Percentiles rank a stretch among this genome's conserved stretches.
These are phyloP conservation scores for Characodon lateralis DNA, from an alignment of 2,797 vertebrate species.

Conservation along the genomic window DNA sequence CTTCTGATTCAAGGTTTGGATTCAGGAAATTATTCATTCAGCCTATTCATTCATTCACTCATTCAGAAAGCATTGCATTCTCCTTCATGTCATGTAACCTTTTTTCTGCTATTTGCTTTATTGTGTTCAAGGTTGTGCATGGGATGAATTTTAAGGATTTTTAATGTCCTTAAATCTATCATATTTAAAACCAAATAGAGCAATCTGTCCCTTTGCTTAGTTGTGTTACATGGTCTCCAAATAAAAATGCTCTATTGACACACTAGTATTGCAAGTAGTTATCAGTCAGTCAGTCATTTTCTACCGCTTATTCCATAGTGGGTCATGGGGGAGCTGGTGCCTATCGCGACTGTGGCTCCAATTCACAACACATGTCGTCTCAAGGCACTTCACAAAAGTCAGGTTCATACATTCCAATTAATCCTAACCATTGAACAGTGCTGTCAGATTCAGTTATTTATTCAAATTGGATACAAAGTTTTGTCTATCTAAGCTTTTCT, in stretches of 20 bases:
- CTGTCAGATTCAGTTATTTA: too few species aligned
- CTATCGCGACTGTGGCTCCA: too few species aligned
- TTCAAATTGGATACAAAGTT: too few species aligned
- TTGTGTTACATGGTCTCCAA: too few species aligned
- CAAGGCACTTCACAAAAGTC: too few species aligned
- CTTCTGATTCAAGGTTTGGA: background rate
- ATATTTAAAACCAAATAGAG: background rate
- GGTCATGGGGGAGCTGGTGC: too few species aligned
- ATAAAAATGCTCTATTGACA: background rate
- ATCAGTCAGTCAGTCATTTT: too few species aligned
- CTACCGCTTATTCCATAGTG: too few species aligned
- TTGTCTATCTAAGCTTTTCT: too few species aligned
- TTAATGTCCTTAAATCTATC: background rate
- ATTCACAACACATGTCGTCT: too few species aligned
- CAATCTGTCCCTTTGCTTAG: background rate
- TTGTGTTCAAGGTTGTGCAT: background rate
- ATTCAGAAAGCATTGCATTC: background rate
- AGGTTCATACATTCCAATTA: too few species aligned
- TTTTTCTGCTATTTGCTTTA: background rate
- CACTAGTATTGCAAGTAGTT: background rate
- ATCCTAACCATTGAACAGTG: too few species aligned
- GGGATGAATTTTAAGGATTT: background rate
- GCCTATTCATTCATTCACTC: background rate
- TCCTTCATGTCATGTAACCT: background rate
- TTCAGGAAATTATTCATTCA: background rate